Evolutionary conservation across 2,888 invertebrate species (phyloP), one percentile per base, ranked within the genome.

Genomic region (Hirudinaria manillensis): DNA sequence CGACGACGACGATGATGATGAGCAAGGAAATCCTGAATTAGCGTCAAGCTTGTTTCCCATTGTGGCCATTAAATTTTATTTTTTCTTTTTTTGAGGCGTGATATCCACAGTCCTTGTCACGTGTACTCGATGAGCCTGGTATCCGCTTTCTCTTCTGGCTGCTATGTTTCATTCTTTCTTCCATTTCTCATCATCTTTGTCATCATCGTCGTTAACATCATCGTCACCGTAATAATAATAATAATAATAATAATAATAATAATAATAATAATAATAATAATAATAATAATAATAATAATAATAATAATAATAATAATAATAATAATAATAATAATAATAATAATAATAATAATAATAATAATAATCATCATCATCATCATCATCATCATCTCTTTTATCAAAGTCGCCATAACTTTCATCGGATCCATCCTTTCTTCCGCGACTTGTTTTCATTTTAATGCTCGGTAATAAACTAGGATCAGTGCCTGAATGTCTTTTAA

Each of bases 171-270:
- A 24, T 56, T 56, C 3, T 6, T 56, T 56, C 3, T 56, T 56
- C 27, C 13, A 53, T 53, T 53, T 16, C 6, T 56, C 27, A 24
- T 66, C 66, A 66, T 27, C 38, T 13, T 66, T 24, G 0, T n/a
- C 72, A 72, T 72, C 72, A 55, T 72, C 72, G 21, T 72, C 72
- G 53, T 72, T 29, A 27, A 32, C 73, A 38, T 73, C 66, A 38
- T 66, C 36, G 29, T 65, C 73, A 27, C 36, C 73, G 4, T 75
- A 36, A 32, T 72, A 53, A 56, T 72, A 53, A 61, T 56, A 53
- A 24, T 72, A 32, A 16, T 72, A 53, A 32, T 70, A 29, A 16
- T 70, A n/a, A 53, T 70, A 27, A 53, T 72, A 16, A 72, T 72
- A 16, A 27, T 72, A 16, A 53, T 72, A 16, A 27, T 53, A 16